Evolutionary conservation across 2,797 vertebrate genomes (phyloP).

Genomic region (Bovichtus diacanthus): DNA sequence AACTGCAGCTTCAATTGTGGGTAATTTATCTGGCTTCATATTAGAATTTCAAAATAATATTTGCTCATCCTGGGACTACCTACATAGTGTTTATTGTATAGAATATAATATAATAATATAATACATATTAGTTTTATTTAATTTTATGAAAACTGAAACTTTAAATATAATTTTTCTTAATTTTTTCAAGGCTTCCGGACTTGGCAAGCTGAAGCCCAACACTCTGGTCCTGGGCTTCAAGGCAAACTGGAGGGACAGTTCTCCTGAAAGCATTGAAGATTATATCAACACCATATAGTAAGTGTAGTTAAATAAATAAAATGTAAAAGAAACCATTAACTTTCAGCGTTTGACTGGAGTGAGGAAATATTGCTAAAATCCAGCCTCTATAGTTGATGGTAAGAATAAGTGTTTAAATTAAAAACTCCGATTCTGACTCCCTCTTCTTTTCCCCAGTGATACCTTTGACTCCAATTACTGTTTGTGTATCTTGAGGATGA

Average conservation of each 20-base stretch:
- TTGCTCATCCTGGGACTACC: too few relatives aligned
- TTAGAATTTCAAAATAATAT: background rate
- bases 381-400: background rate
- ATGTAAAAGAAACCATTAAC: too few relatives aligned
- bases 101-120: too few relatives aligned
- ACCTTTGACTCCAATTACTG: constrained; percentile 84
- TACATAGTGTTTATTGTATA: background rate
- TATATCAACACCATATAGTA: constrained; percentile 85
- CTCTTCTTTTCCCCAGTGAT: constrained; percentile 69
- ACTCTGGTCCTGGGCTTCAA: constrained; percentile 86
- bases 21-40: background rate
- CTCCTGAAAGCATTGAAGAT: constrained; percentile 74
- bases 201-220: constrained; percentile 87
- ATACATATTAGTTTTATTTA: too few relatives aligned
- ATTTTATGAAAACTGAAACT: background rate
- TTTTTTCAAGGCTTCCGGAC: constrained; percentile 77
- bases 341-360: background rate
- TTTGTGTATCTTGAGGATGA: constrained; percentile 84
- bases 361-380: background rate
- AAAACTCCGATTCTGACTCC: background rate
- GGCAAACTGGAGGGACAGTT: constrained; percentile 81
- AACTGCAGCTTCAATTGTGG: background rate
- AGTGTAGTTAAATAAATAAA: constrained; percentile 46
- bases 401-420: background rate
- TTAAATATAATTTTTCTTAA: background rate